Evolutionary conservation across 2,113 vertebrate genomes (phyloP).

Genomic region (Tympanuchus pallidicinctus): DNA sequence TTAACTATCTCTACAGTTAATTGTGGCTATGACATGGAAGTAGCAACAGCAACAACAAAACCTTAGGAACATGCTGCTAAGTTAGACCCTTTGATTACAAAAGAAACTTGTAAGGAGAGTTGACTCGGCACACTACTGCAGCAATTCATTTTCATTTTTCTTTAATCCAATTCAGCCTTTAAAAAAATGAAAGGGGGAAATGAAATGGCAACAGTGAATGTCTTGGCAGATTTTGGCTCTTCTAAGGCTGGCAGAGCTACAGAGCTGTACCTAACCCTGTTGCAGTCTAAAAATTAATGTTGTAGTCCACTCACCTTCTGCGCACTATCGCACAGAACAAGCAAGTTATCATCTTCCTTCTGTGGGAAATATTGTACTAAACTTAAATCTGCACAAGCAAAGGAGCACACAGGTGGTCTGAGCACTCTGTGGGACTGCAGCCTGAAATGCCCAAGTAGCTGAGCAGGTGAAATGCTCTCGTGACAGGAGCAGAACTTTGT

Average conservation of each 20-base stretch:
- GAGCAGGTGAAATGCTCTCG: not conserved
- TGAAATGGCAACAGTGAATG: constrained; percentile 20
- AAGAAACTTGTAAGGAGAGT: not conserved
- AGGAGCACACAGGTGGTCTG: fast-evolving
- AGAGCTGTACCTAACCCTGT: constrained; percentile 20
- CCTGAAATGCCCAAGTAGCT: not conserved
- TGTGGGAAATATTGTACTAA: not conserved
- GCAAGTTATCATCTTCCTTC: not conserved
- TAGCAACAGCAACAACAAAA: not conserved
- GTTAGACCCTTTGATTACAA: not conserved
- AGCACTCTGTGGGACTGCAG: fast-evolving
- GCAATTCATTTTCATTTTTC: not conserved
- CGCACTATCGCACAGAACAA: not conserved
- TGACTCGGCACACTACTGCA: constrained; percentile 13
- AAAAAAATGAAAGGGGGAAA: not conserved
- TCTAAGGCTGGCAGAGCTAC: not conserved
- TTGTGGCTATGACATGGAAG: not conserved
- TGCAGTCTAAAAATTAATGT: constrained; percentile 5
- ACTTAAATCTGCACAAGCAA: not conserved
- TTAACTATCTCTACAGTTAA: not conserved
- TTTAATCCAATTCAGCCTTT: not conserved
- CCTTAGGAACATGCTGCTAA: not conserved
- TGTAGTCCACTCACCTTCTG: not conserved
- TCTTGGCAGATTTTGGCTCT: constrained; percentile 17
- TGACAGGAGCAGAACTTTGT: not conserved